Percentiles rank a stretch among this genome's conserved stretches.
Conservation (phyloP, 2,888 invertebrate genomes). For the Mechanitis messenoides region DNA sequence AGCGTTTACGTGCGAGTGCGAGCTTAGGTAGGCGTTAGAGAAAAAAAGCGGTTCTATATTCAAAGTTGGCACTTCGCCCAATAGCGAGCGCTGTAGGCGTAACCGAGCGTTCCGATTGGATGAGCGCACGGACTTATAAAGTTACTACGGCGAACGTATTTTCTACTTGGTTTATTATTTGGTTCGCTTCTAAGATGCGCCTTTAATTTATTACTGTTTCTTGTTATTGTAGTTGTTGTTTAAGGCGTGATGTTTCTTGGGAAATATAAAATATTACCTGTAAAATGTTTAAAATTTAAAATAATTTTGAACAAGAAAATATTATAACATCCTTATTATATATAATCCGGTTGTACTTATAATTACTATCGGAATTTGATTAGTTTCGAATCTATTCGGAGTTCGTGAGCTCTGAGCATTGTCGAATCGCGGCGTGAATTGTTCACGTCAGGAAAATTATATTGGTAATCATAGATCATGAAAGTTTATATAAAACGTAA, state of each 20-base stretch:
- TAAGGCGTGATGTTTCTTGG: background rate
- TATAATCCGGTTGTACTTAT: too few relatives aligned
- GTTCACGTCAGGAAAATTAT: too few relatives aligned
- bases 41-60: slow-evolving; percentile 73
- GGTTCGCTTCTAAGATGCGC: slow-evolving; percentile 21
- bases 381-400: too few relatives aligned
- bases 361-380: too few relatives aligned
- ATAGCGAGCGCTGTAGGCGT: slow-evolving; percentile 68
- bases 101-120: slow-evolving; percentile 61
- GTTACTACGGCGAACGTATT: slow-evolving; percentile 42
- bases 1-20: slow-evolving; percentile 35
- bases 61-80: slow-evolving; percentile 65
- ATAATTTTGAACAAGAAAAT: too few relatives aligned
- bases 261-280: too few relatives aligned
- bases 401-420: too few relatives aligned
- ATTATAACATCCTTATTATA: too few relatives aligned
- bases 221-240: slow-evolving; percentile 11
- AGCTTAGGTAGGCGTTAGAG: slow-evolving; percentile 72
- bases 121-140: slow-evolving; percentile 60
- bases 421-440: too few relatives aligned
- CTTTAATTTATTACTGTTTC: slow-evolving; percentile 18
- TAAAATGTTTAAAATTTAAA: too few relatives aligned
- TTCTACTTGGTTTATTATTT: slow-evolving; percentile 32
- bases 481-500: too few relatives aligned
- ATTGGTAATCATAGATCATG: too few relatives aligned